Base-by-base conservation (phyloP, 1,140 invertebrate genomes). In the Notospermus geniculatus region DNA sequence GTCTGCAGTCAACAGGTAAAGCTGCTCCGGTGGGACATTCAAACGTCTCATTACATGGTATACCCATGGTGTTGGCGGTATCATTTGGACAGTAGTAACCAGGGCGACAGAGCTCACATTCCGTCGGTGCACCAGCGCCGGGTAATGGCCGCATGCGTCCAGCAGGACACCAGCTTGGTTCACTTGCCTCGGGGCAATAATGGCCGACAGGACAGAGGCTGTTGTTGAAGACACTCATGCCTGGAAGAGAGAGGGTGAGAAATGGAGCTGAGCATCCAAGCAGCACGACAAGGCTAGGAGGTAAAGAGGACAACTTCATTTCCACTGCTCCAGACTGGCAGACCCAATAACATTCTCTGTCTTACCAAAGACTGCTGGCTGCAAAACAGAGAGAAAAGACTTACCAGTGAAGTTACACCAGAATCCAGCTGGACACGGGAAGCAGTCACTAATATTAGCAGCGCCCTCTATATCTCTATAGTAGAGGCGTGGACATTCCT, bases 81-180 rank as follows among this genome's bases (percentile, higher is more conserved):
- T 76, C 76, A 63, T 79, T 78, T 1, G 76, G 76, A 62, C 77
- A 79, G 62, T 74, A 79, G 63, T 77, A 77, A 0, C 77, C 77
- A 22, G 69, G 58, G 22, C 71, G 59, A 68, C 77, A 79, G 5
- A 64, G 64, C 13, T 66, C 64, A 55, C 77, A 79, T 60, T 79
- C 75, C 5, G 25, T 32, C 17, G 65, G 46, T 9, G 55, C 53
- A 22, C 52, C 70, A 19, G 76, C 73, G 17, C 75, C 77, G 0
- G 70, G 64, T 11, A 46, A 62, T 54, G 74, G 65, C 43, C 72
- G 71, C 73, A 77, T 73, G 15, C 60, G 60, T 19, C 77, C 77
- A 27, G 77, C 72, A 23, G 76, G 74, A 68, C 77, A 79, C n/a
- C 76, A 59, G 0, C 63, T 46, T 23, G 77, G 77, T 50, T 76